These are phyloP conservation scores for Atta cephalotes DNA, from an alignment of 1,140 invertebrate genomes.

Conservation along the genomic window DNA sequence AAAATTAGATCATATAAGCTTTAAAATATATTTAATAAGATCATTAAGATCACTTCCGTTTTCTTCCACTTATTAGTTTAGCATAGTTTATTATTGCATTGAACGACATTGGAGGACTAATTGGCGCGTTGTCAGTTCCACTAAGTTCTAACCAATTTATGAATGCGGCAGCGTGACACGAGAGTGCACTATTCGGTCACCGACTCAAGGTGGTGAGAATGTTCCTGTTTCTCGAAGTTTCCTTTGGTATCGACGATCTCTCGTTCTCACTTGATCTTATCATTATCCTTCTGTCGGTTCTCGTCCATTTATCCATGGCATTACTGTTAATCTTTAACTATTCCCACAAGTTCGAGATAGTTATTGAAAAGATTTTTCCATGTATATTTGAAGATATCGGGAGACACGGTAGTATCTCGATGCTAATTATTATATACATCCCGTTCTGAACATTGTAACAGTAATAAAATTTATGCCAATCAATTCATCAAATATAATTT, in stretches of 20 bases:
- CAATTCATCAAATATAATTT: background rate
- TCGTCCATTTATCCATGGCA: background rate
- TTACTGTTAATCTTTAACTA: background rate
- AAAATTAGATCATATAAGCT: too few relatives aligned
- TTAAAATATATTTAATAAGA: background rate
- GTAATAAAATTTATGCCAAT: background rate
- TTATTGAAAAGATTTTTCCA: background rate
- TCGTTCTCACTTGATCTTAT: background rate
- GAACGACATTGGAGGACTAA: slow-evolving; percentile 45
- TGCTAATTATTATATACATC: background rate
- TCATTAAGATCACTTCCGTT: background rate
- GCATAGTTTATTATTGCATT: slow-evolving; percentile 15
- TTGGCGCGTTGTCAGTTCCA: slow-evolving; percentile 41
- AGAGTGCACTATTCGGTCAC: slow-evolving; percentile 72
- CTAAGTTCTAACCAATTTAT: slow-evolving; percentile 77
- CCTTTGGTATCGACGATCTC: slow-evolving; percentile 23
- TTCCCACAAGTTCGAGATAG: background rate
- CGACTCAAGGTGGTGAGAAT: slow-evolving; percentile 32
- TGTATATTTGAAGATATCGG: background rate
- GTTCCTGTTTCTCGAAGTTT: slow-evolving; percentile 55
- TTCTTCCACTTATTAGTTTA: background rate
- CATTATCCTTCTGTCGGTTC: background rate
- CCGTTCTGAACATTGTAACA: background rate
- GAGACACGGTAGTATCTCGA: too few relatives aligned
- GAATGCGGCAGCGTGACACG: slow-evolving; percentile 74